Percentiles rank a stretch among this genome's conserved stretches.
Conservation (phyloP, 2,797 vertebrate genomes). For the Poeciliopsis turneri region DNA sequence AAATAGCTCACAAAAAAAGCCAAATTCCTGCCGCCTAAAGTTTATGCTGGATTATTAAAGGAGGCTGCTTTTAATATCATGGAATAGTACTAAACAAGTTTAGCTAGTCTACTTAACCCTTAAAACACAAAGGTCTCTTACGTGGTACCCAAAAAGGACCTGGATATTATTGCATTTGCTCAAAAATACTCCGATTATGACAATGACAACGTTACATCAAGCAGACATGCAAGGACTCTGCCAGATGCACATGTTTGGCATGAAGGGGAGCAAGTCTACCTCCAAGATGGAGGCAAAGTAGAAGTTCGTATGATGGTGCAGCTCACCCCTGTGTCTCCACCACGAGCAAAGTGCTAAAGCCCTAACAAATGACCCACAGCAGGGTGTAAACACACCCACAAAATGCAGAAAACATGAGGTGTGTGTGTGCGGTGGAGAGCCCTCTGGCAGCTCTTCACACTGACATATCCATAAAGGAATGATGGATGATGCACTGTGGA, state of each 20-base stretch:
- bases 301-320: background rate
- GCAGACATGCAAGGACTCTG: background rate
- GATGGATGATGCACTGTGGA: constrained; percentile 60
- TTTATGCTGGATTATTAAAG: background rate
- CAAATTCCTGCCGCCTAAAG: background rate
- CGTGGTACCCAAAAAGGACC: constrained; percentile 1
- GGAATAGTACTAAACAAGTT: background rate
- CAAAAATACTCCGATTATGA: background rate
- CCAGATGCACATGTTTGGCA: constrained; percentile 22
- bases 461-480: constrained; percentile 61
- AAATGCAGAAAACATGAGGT: constrained; percentile 40
- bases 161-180: constrained; percentile 10
- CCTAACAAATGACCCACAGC: constrained; percentile 40
- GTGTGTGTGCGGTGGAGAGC: constrained; percentile 29
- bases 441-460: constrained; percentile 60
- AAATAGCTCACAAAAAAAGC: background rate
- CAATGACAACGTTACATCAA: constrained; percentile 6
- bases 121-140: background rate
- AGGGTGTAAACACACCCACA: constrained; percentile 47
- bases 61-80: background rate
- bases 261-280: constrained; percentile 20
- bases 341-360: constrained; percentile 25
- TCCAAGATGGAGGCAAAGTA: constrained; percentile 9
- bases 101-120: background rate
- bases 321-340: constrained; percentile 14